phyloP scores from a whole-genome alignment of 1,140 invertebrate genomes.

The Lanistes nyassanus region DNA sequence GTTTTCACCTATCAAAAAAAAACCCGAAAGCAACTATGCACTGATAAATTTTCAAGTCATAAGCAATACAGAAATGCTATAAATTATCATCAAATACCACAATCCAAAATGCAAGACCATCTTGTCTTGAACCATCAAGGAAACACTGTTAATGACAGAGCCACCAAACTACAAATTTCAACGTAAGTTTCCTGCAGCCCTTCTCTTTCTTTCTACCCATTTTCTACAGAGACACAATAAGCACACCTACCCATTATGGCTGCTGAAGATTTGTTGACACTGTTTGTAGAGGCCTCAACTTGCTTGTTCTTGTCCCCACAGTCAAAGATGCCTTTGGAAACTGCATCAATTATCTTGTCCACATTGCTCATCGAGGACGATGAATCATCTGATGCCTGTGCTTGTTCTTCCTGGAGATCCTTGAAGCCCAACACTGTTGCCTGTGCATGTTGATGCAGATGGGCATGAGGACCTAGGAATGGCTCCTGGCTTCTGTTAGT shows the following conservation, averaged over 20 bases:
- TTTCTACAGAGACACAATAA: neutral
- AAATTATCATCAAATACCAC: too few species aligned
- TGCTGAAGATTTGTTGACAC: too few species aligned
- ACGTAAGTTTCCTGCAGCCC: too few species aligned
- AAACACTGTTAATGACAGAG: too few species aligned
- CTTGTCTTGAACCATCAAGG: too few species aligned
- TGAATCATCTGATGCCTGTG: slow-evolving; percentile 15
- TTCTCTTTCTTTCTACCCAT: too few species aligned
- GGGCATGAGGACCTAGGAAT: neutral
- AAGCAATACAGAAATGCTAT: too few species aligned
- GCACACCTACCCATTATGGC: neutral
- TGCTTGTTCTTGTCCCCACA: slow-evolving; percentile 22
- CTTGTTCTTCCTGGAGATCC: slow-evolving; percentile 16
- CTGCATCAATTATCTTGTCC: slow-evolving; percentile 57
- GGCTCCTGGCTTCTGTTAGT: neutral
- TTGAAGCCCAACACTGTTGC: slow-evolving; percentile 1
- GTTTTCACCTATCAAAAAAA: too few species aligned
- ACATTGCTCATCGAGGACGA: slow-evolving; percentile 21
- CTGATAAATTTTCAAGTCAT: too few species aligned
- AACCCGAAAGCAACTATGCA: too few species aligned
- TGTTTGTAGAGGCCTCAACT: neutral
- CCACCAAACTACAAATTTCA: too few species aligned
- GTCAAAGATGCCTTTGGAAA: slow-evolving; percentile 62
- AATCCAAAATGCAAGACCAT: too few species aligned
- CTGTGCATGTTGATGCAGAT: slow-evolving; percentile 15